These are phyloP conservation scores for Brachyalestes nurse DNA, from an alignment of 2,797 vertebrate species.

Conservation along the genomic window DNA sequence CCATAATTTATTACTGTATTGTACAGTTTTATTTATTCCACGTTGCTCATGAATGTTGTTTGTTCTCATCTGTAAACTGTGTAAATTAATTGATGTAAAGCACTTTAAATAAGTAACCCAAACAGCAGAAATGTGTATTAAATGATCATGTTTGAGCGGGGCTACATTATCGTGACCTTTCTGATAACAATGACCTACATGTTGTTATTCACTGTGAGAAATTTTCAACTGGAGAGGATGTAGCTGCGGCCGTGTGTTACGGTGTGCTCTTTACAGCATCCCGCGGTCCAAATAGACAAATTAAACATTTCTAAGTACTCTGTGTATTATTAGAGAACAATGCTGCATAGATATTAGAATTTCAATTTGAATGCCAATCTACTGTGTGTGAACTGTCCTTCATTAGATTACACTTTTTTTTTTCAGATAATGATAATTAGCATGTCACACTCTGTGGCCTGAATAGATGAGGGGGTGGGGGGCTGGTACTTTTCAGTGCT, in stretches of 20 bases:
- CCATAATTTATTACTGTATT: constrained; percentile 59
- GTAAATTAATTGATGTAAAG: constrained; percentile 83
- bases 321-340: constrained; percentile 14
- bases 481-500: background rate
- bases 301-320: constrained; percentile 18
- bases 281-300: background rate
- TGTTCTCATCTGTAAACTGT: constrained; percentile 70
- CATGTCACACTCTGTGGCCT: constrained; percentile 8
- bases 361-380: constrained; percentile 5
- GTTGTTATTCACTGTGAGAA: constrained; percentile 21
- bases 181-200: constrained; percentile 21
- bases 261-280: background rate
- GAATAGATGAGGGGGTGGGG: background rate
- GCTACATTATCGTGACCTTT: constrained; percentile 24
- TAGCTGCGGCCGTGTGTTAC: background rate
- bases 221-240: constrained; percentile 10
- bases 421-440: constrained; percentile 18
- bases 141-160: constrained; percentile 65
- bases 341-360: constrained; percentile 9
- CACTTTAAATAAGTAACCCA: constrained; percentile 89
- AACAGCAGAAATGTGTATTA: constrained; percentile 70
- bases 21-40: constrained; percentile 70
- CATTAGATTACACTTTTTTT: background rate
- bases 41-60: constrained; percentile 69
- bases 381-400: constrained; percentile 10